Base-by-base conservation (phyloP, 2,113 vertebrate genomes). In the Urocynchramus pylzowi region DNA sequence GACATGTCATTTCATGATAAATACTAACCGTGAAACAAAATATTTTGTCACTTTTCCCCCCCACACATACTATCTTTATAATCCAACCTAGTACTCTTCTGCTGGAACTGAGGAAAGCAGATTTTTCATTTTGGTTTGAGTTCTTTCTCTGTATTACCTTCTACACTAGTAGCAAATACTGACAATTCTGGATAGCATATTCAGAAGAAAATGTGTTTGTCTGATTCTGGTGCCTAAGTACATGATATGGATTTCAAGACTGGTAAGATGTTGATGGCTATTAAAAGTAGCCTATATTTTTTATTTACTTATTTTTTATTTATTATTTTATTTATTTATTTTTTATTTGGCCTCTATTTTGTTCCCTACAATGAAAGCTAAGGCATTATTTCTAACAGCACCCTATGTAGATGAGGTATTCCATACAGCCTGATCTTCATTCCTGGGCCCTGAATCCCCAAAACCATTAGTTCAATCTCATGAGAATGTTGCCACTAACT, bases 1-100 rank as follows among this genome's bases (percentile, higher is more conserved):
- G 88, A 87, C 37, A 21, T 31, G 76, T 93, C 90, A 96, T 81
- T 90, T 94, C 57, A 64, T 39, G 73, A 90, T 82, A 89, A 93
- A 96, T 92, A 90, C 80, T 89, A 95, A 84, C 64, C 11, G 11
- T 52, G 80, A 81, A 59, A 92, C 73, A 89, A 90, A 96, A 94
- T 96, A 96, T 95, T 96, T 83, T 92, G 92, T 84, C 92, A 90
- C 33, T 71, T 85, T 6, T 3, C 4, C 73, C 78, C 73, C 59
- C 16, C 30, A 74, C 77, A 68, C 56, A 53, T 41, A 49, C 56
- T 78, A 78, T 81, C 95, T 95, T 94, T 78, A 94, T 56, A 78
- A 90, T 71, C 61, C 73, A 78, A 67, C 26, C 42, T 61, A 86
- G 54, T 63, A 90, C 33, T 83, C 47, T 74, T 45, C 18, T 37